Base-by-base conservation (phyloP, 2,113 vertebrate genomes). In the Tor tambroides region DNA sequence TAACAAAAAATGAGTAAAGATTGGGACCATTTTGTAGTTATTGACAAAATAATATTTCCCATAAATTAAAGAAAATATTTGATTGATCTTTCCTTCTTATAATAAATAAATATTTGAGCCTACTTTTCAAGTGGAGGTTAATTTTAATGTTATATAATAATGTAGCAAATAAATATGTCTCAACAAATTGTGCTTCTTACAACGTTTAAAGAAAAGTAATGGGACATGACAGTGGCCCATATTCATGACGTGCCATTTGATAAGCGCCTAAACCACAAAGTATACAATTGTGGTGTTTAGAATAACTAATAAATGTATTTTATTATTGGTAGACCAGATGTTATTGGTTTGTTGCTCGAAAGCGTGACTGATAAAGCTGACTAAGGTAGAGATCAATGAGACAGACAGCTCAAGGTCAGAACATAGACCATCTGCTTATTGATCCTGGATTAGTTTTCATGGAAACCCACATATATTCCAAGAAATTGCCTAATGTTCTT, bases 321-420 rank as follows among this genome's bases (percentile, higher is more conserved):
- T 19, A 10, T 30, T 82, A 82, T 67, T 28, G 23, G 12, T 41
- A 17, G 2, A 26, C 51, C 38, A 81, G 32, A 28, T 28, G 11
- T 10, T 26, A 80, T 59, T 61, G 21, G 32, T 28, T 81, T 63
- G 38, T 67, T 80, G 63, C 63, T 89, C 23, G 19, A 86, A 83
- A 38, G 26, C 26, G 17, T 79, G 71, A 89, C 84, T 30, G 32
- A 80, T 80, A 79, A 84, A 87, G 49, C 51, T 59, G 23, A 86
- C 38, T 78, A 21, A 23, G 15, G 72, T 7, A 26, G 69, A 43
- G 59, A 82, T 54, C 32, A 69, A 76, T 83, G 77, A 83, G 81
- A 86, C 78, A 72, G 81, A 67, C 71, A 61, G 72, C 46, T 78
- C 87, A 90, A 90, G 87, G 87, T 87, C 87, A 88, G 65, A n/a